phyloP scores from a whole-genome alignment of 1,140 invertebrate species.

The Diuraphis noxia region DNA sequence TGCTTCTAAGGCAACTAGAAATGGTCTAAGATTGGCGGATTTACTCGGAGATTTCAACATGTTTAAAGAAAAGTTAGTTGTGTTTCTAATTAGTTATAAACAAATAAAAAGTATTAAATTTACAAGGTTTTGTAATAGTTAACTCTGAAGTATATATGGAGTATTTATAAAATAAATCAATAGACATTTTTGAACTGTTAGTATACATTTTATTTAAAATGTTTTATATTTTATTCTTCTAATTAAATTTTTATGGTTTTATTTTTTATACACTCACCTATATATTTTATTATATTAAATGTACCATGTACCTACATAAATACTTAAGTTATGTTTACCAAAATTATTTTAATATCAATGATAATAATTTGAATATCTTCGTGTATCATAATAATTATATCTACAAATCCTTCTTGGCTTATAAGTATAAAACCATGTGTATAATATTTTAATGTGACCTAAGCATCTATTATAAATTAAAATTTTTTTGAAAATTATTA shows the following conservation, averaged over 20 bases:
- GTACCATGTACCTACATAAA: not conserved
- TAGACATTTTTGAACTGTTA: too few relatives aligned
- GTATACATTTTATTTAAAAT: too few relatives aligned
- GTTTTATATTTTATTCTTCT: too few relatives aligned
- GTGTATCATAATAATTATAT: not conserved
- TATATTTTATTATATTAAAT: not conserved
- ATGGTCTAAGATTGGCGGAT: conserved; percentile 90
- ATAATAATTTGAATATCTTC: not conserved
- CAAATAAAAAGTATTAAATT: not conserved
- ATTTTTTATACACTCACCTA: not conserved
- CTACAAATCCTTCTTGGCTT: not conserved
- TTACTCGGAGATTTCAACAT: conserved; percentile 88
- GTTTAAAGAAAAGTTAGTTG: conserved; percentile 82
- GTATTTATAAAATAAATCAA: not conserved
- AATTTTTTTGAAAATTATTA: not conserved
- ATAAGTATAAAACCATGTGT: not conserved
- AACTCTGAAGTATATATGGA: too few relatives aligned
- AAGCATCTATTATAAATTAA: too few relatives aligned
- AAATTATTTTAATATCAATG: not conserved
- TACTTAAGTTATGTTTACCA: not conserved
- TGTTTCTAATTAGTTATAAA: conserved; percentile 36
- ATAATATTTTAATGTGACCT: not conserved
- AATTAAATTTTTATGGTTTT: too few relatives aligned
- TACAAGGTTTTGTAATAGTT: not conserved
- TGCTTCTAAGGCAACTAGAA: conserved; percentile 93